These are phyloP conservation scores for Phocoena phocoena DNA, from an alignment of 2,113 vertebrate species.

Conservation along the genomic window DNA sequence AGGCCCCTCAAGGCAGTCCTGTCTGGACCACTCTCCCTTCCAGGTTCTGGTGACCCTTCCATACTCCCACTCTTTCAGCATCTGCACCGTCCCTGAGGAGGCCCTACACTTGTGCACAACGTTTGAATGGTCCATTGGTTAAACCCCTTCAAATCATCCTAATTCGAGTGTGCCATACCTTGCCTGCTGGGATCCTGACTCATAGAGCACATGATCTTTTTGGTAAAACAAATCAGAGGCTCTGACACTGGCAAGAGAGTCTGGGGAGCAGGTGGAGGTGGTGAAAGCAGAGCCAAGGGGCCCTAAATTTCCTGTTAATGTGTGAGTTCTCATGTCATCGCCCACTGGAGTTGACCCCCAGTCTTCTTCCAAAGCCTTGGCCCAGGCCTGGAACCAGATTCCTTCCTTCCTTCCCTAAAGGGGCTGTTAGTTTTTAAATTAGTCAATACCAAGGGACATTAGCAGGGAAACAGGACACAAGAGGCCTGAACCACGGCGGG, in stretches of 20 bases:
- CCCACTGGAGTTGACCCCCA: background rate
- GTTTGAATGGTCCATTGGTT: background rate
- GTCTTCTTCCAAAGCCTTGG: background rate
- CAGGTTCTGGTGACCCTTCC: background rate
- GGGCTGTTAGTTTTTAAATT: background rate
- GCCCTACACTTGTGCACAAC: no score
- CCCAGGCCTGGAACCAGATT: background rate
- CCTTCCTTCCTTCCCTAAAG: background rate
- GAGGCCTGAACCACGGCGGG: background rate
- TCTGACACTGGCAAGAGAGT: background rate
- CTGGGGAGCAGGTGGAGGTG: background rate
- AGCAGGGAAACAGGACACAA: background rate
- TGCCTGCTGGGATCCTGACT: no score
- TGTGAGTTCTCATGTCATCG: fast-evolving
- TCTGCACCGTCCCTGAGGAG: background rate
- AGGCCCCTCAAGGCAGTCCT: background rate
- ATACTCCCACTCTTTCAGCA: background rate
- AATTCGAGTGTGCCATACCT: background rate
- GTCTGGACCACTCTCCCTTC: background rate
- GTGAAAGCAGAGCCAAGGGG: background rate
- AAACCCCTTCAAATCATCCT: background rate
- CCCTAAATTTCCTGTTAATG: background rate
- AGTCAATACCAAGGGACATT: background rate
- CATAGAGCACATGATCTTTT: background rate
- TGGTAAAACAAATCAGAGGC: background rate